Conservation (phyloP, 1,140 invertebrate species). For the Stegodyphus dumicola region DNA sequence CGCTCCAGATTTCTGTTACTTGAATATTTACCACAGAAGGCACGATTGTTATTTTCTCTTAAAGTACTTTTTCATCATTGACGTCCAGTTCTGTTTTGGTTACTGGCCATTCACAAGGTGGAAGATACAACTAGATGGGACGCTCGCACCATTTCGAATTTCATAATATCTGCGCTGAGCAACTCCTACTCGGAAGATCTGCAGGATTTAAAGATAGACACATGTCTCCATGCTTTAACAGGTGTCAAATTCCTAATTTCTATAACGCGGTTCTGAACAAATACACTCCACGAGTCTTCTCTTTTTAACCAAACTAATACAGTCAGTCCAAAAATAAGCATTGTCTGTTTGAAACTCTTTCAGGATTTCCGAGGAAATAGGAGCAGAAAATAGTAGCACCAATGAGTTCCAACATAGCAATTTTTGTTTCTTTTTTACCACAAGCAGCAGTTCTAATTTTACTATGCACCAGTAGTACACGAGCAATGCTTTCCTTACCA, state of each 20-base stretch:
- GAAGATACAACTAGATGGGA: slow-evolving; percentile 1
- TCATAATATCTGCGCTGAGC: not conserved
- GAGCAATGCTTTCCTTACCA: not conserved
- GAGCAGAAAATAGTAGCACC: slow-evolving; percentile 21
- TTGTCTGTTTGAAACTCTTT: slow-evolving; percentile 11
- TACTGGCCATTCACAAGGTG: not conserved
- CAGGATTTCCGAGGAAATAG: not conserved
- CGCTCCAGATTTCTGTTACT: not conserved
- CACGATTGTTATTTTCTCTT: slow-evolving; percentile 2
- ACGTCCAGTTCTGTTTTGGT: not conserved
- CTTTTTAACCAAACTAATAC: slow-evolving; percentile 12
- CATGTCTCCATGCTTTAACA: not conserved
- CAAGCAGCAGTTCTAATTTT: slow-evolving; percentile 38
- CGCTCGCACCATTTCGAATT: slow-evolving; percentile 21
- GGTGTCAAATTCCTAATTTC: not conserved
- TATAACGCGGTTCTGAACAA: slow-evolving; percentile 11
- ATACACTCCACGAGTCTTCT: not conserved
- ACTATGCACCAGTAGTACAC: slow-evolving; percentile 39
- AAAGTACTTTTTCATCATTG: not conserved
- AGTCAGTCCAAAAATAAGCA: slow-evolving; percentile 21
- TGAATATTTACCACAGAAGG: not conserved
- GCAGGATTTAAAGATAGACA: not conserved
- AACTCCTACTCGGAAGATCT: slow-evolving; percentile 23
- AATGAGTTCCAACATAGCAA: slow-evolving; percentile 31
- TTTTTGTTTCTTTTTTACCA: slow-evolving; percentile 33